Conservation (phyloP, 2,797 vertebrate species). For the Rhodeus uyekii region DNA sequence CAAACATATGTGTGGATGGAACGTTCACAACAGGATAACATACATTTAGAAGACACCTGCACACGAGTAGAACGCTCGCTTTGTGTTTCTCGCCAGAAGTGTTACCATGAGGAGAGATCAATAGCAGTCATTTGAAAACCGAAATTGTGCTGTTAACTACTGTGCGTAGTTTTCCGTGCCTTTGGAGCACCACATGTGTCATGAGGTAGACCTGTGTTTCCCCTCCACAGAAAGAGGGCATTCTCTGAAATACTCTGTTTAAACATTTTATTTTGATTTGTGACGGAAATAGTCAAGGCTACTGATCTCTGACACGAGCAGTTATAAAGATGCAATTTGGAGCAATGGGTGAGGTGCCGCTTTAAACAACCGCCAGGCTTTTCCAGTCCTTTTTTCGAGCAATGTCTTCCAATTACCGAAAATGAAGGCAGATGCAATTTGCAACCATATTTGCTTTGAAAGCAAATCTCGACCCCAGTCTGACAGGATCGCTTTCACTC, state of each 20-base stretch:
- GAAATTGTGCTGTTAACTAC: conserved; percentile 70
- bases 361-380: conserved; percentile 69
- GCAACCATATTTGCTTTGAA: conserved; percentile 75
- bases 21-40: background rate
- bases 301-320: conserved; percentile 72
- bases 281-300: conserved; percentile 75
- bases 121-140: conserved; percentile 70
- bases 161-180: conserved; percentile 70
- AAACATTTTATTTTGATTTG: conserved; percentile 74
- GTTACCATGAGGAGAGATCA: conserved; percentile 70
- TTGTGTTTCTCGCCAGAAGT: conserved; percentile 68
- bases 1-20: background rate
- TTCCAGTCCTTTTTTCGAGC: conserved; percentile 62
- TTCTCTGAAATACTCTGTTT: conserved; percentile 69
- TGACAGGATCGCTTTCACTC: conserved; percentile 70
- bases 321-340: conserved; percentile 62
- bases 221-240: conserved; percentile 64
- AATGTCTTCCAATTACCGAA: conserved; percentile 71
- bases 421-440: conserved; percentile 77
- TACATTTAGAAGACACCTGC: conserved; percentile 55
- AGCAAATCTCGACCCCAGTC: conserved; percentile 71
- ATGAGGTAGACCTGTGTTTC: conserved; percentile 64
- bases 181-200: conserved; percentile 65
- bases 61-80: too few species aligned
- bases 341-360: conserved; percentile 70